Base-by-base conservation (phyloP, 2,113 vertebrate genomes). In the Corvus hawaiiensis region DNA sequence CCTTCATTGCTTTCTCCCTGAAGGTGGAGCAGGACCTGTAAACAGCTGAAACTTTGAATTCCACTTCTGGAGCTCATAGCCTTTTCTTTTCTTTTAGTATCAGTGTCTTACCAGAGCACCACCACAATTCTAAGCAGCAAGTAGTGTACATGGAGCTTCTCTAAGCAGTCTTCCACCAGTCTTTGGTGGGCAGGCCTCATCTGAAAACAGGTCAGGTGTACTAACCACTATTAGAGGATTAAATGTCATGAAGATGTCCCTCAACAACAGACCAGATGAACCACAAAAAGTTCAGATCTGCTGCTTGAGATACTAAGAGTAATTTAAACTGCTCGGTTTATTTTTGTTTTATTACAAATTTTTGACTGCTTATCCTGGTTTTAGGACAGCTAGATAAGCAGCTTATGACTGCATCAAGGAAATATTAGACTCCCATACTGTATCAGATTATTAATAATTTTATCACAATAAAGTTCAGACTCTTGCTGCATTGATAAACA, bases 41-140 rank as follows among this genome's bases (percentile, higher is more conserved):
- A 84, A 61, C 16, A 52, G 21, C 39, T 39, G 13, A 72, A 90
- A 80, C 15, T 63, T 2, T 9, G 6, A 85, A 64, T 62, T 63
- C 7, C 5, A 24, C 8, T 83, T 84, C 2, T 28, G 28, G 17
- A 41, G 10, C 6, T 75, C 33, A 55, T 0, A 1, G 0, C 3
- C 6, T 33, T 63, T 71, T 56, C 20, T 27, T n/a, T 12, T 39
- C 10, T 86, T 48, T 43, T 55, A 26, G 18, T 24, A 75, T 13
- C 33, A 51, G 23, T 32, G 27, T 16, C 32, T 56, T 59, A 62
- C 3, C 27, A 79, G 27, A 83, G 17, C 9, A 77, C 8, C 18
- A 46, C 6, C 7, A 16, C 10, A 44, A 87, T 23, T 85, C 32
- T 39, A 21, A 79, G 35, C 16, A 64, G 20, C 3, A 3, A 84